A percentile compares a stretch with the other conserved stretches of the same genome.
Evolutionary conservation across 1,140 invertebrate genomes (phyloP).

Genomic region (Telenomus remus): DNA sequence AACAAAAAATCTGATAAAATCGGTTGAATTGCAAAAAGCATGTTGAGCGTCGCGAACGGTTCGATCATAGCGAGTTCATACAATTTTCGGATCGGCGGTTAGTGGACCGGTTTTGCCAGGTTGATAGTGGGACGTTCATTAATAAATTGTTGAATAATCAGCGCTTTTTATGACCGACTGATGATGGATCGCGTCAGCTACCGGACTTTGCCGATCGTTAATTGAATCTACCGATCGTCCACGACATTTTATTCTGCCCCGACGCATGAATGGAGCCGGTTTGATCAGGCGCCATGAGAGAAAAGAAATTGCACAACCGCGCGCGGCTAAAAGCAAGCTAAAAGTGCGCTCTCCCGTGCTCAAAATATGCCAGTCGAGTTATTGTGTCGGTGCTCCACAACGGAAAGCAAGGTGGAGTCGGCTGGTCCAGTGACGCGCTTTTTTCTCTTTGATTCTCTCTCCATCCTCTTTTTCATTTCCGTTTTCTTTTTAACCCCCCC

Average conservation of each 20-base stretch:
- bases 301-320: conserved; percentile 56
- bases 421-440: conserved; percentile 29
- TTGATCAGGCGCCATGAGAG: conserved; percentile 57
- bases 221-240: conserved; percentile 55
- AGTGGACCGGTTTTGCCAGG: conserved; percentile 19
- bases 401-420: conserved; percentile 43
- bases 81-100: conserved; percentile 21
- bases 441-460: conserved; percentile 23
- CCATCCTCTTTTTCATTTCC: conserved; percentile 17
- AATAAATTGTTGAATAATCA: conserved; percentile 57
- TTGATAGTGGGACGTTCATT: conserved; percentile 32
- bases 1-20: no score
- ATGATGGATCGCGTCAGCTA: conserved; percentile 54
- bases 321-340: conserved; percentile 14
- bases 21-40: neutral
- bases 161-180: conserved; percentile 49
- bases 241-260: conserved; percentile 53
- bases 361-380: conserved; percentile 52
- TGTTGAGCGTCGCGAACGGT: neutral
- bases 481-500: conserved; percentile 1
- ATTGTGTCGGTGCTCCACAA: conserved; percentile 48
- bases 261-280: conserved; percentile 59
- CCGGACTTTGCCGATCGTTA: conserved; percentile 56
- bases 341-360: conserved; percentile 51
- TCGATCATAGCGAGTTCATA: conserved; percentile 18